phyloP scores from a whole-genome alignment of 2,888 invertebrate genomes.

The Epinotia bilunana region DNA sequence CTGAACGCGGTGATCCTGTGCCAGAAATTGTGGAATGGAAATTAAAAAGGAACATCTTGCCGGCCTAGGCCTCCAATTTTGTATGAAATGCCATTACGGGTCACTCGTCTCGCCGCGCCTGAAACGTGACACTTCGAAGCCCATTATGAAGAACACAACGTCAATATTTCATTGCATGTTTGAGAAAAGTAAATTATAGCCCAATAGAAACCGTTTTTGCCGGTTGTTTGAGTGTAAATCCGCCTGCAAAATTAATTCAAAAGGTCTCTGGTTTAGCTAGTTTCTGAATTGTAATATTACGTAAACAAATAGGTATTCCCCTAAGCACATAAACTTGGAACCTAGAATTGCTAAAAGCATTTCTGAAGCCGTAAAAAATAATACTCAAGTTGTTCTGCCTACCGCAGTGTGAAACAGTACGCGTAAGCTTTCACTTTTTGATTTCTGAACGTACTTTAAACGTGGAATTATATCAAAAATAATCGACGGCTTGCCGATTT shows the following conservation, averaged over 20 bases:
- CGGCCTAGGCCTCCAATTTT: too few species aligned
- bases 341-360: neutral
- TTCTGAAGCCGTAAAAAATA: neutral
- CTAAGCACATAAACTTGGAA: constrained; percentile 4
- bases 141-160: too few species aligned
- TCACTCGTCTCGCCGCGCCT: too few species aligned
- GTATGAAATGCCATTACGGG: too few species aligned
- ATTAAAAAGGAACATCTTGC: too few species aligned
- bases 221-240: neutral
- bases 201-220: too few species aligned
- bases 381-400: constrained; percentile 12
- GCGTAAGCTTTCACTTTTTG: constrained; percentile 11
- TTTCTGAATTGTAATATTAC: neutral
- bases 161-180: too few species aligned
- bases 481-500: constrained; percentile 32
- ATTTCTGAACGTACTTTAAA: constrained; percentile 35
- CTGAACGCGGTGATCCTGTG: too few species aligned
- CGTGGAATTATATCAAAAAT: constrained; percentile 8
- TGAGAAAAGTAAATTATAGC: neutral
- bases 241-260: neutral
- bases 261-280: neutral
- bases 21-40: too few species aligned
- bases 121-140: too few species aligned
- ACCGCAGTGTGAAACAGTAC: constrained; percentile 12
- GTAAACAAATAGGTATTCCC: constrained; percentile 12